A percentile compares a stretch with the other conserved stretches of the same genome.
Conservation (phyloP, 2,797 vertebrate species). For the Pipistrellus kuhlii region DNA sequence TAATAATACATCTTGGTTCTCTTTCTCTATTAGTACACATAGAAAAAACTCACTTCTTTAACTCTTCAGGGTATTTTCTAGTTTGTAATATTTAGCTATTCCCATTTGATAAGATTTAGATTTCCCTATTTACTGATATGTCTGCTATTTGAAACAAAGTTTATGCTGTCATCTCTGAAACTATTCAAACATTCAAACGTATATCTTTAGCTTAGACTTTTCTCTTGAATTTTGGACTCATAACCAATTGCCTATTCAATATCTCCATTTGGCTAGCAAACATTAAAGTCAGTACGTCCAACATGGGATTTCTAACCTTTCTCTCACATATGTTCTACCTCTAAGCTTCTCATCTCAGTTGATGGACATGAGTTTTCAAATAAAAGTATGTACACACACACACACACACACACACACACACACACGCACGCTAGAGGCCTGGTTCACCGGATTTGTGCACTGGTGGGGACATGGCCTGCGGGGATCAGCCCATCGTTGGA, state of each 20-base stretch:
- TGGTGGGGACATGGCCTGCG: no score
- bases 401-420: no score
- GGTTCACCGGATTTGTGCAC: no score
- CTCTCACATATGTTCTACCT: neutral
- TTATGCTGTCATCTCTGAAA: slow-evolving; percentile 24
- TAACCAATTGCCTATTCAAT: neutral
- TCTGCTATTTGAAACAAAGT: slow-evolving; percentile 1
- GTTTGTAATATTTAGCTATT: slow-evolving; percentile 31
- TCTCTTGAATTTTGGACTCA: neutral
- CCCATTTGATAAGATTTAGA: neutral
- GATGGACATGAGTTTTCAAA: neutral
- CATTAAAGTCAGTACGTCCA: neutral
- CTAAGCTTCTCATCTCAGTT: neutral
- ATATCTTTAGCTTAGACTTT: neutral
- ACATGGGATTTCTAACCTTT: neutral
- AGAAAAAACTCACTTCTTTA: neutral
- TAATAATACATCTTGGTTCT: neutral
- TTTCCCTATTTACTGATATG: neutral
- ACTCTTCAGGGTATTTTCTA: neutral
- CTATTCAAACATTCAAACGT: neutral
- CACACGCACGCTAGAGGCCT: no score
- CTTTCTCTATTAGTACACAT: neutral
- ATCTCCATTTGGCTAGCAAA: neutral
- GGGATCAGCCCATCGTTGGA: no score
- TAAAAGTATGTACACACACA: neutral